These are phyloP conservation scores for Epinotia ramella DNA, from an alignment of 2,888 invertebrate genomes.

Conservation along the genomic window DNA sequence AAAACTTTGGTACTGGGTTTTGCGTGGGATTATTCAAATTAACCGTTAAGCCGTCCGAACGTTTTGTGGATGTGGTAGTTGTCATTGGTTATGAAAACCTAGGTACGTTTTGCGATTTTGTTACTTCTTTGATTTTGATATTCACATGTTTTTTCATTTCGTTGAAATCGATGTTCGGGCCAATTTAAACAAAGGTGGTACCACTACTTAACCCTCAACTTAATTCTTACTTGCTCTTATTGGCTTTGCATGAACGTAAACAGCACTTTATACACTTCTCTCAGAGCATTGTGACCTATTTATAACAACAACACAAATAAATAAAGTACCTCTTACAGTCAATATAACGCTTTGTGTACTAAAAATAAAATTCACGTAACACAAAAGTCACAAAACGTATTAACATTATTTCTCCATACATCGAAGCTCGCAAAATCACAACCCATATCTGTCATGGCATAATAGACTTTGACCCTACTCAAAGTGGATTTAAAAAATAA, in stretches of 20 bases:
- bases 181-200: not conserved
- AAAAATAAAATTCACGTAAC: constrained; percentile 1
- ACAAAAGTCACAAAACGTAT: constrained; percentile 16
- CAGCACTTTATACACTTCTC: not conserved
- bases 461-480: constrained; percentile 49
- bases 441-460: constrained; percentile 45
- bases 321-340: not conserved
- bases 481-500: constrained; percentile 48
- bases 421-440: constrained; percentile 43
- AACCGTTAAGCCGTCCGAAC: constrained; percentile 14
- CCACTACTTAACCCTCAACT: not conserved
- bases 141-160: not conserved
- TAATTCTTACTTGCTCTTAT: not conserved
- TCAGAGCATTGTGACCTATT: not conserved
- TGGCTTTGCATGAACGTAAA: not conserved
- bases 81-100: constrained; percentile 1
- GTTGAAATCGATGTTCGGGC: not conserved
- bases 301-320: not conserved
- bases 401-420: constrained; percentile 28
- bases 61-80: not conserved
- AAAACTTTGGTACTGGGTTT: constrained; percentile 41
- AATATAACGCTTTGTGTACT: not conserved
- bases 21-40: constrained; percentile 28
- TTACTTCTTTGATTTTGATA: not conserved
- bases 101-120: not conserved